Evolutionary conservation across 2,888 invertebrate species (phyloP), one percentile per base, ranked within the genome.

Genomic region (Pristionchus arcanus): DNA sequence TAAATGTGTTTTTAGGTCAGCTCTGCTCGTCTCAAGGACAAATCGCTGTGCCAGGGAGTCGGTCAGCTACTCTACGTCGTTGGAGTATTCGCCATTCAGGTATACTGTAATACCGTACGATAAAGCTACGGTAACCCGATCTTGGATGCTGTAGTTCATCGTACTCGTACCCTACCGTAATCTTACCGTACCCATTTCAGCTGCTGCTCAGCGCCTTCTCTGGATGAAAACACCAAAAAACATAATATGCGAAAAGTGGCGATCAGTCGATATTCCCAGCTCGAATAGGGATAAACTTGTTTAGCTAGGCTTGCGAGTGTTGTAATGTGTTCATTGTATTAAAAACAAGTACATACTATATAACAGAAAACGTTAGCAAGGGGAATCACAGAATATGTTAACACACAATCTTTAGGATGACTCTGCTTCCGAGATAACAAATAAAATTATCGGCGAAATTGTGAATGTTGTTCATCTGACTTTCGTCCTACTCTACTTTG

Each of bases 31-130:
- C 74, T 74, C 34, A 71, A 88, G 88, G 88, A 74, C 31, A 74
- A 88, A 19, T 49, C 88, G 25, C 59, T 88, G 55, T 74, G 74
- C 55, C 49, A 34, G 53, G 88, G 88, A 15, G 37, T 74, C 25
- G 88, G 55, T n/a, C 88, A 88, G 55, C 77, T 88, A 21, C 53
- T 77, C 53, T 77, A 88, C 77, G 77, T 88, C 25, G 66, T 88
- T 19, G 88, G 74, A n/a, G 28, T 88, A 37, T 77, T 88, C 77
- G 55, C 77, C 77, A 49, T 88, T 77, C 88, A 88, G 87, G 87
- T 63, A 53, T 53, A 59, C 59, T 59, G 59, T 59, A 63, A n/a
- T 49, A 49, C 9, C 42, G 42, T 49, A 49, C 13, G 13, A 49
- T 81, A 37, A 7, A 1, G 13, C 31, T 71, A 34, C 31, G 11